Conservation (phyloP, 1,140 invertebrate species). For the Nomia melanderi region DNA sequence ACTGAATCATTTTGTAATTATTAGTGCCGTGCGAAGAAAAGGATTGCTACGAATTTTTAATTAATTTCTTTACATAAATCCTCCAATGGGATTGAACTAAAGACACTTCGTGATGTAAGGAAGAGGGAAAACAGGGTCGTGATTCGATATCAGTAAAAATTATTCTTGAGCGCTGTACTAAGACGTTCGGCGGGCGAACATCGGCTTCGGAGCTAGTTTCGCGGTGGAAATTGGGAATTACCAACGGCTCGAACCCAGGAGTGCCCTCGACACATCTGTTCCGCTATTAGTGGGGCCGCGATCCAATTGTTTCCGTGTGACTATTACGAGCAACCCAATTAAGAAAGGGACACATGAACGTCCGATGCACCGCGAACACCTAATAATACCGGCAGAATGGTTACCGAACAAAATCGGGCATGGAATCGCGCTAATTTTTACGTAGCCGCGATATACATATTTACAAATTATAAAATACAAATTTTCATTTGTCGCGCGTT, state of each 20-base stretch:
- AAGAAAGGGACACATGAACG: conserved; percentile 37
- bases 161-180: not conserved
- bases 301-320: conserved; percentile 39
- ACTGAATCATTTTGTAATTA: too few relatives aligned
- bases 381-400: conserved; percentile 11
- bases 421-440: too few relatives aligned
- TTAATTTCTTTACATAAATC: too few relatives aligned
- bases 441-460: too few relatives aligned
- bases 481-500: too few relatives aligned
- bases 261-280: conserved; percentile 10
- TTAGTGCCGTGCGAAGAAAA: too few relatives aligned
- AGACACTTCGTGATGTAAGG: too few relatives aligned
- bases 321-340: conserved; percentile 38
- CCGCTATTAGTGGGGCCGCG: conserved; percentile 17
- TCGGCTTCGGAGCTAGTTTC: not conserved
- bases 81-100: not conserved
- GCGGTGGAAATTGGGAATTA: conserved; percentile 4
- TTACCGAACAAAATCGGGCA: too few relatives aligned
- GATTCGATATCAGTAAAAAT: too few relatives aligned
- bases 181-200: not conserved
- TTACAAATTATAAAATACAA: too few relatives aligned
- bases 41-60: too few relatives aligned
- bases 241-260: not conserved
- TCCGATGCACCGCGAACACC: not conserved
- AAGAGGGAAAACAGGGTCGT: too few relatives aligned